Base-by-base conservation (phyloP, 1,140 invertebrate genomes). In the Nasonia giraulti region DNA sequence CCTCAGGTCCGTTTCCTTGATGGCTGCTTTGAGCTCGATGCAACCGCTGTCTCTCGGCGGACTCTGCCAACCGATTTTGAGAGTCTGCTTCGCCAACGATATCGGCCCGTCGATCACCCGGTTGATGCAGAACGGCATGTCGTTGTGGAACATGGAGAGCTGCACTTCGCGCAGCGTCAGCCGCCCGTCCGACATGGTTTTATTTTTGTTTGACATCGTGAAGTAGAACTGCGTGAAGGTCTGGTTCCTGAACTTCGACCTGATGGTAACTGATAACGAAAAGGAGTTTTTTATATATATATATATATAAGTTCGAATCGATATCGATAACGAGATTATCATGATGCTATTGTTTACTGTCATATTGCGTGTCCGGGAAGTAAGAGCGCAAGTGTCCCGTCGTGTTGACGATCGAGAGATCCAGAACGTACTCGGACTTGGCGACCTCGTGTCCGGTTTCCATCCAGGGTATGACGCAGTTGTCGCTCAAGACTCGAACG, bases 1-100 rank as follows among this genome's bases (percentile, higher is more conserved):
- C 1, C 95, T 93, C 88, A 97, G 96, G 12, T 95, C 94, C 55
- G 96, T 95, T 91, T 99, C 97, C 82, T 98, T 95, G 3, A 99
- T 96, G 1, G 96, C 68, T 1, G 23, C 95, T 95, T 93, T 95
- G 90, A 97, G 95, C 66, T 93, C 92, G 40, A 98, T 94, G 89
- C 97, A 98, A 23, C 96, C 97, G 81, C 94, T 95, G n/a, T 95
- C 95, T 37, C 94, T 92, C 0, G 94, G 91, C 0, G 97, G 97
- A 27, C 97, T 97, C 12, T 94, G 95, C 97, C 97, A 98, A 31
- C 88, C 85, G 11, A 92, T 86, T 0, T 85, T 88, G 17, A 96
- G 92, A 85, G 96, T 95, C 7, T 94, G 95, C 89, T 98, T 98
- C 0, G 95, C 93, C 77, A 96, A 31, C 2, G 85, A 86, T 33